phyloP scores from a whole-genome alignment of 2,888 invertebrate genomes.

The Eurois occulta region DNA sequence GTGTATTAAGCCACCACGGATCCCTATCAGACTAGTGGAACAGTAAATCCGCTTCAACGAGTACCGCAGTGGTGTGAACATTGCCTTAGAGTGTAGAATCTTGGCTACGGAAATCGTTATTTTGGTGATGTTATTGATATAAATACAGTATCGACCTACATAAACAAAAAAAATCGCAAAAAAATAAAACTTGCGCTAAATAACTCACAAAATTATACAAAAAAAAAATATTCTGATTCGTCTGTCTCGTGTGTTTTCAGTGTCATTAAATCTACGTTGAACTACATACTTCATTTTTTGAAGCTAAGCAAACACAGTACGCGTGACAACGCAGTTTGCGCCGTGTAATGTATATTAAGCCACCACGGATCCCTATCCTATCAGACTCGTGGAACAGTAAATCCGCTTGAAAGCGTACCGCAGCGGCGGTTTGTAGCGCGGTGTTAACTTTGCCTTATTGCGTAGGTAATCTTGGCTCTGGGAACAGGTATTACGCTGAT shows the following conservation, averaged over 20 bases:
- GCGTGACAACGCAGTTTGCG: constrained; percentile 27
- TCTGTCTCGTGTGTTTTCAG: too few relatives aligned
- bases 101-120: neutral
- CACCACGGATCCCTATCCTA: constrained; percentile 33
- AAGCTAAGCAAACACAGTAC: constrained; percentile 9
- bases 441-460: constrained; percentile 16
- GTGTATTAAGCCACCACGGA: constrained; percentile 25
- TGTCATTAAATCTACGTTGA: too few relatives aligned
- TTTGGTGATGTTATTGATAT: neutral
- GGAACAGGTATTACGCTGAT: neutral
- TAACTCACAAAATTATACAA: too few relatives aligned
- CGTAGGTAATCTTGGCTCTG: neutral
- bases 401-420: constrained; percentile 21
- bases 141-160: neutral
- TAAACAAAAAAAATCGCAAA: too few relatives aligned
- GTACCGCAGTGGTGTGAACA: constrained; percentile 29
- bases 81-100: constrained; percentile 1
- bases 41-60: constrained; percentile 37
- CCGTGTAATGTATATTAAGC: too few relatives aligned
- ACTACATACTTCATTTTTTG: neutral
- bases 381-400: constrained; percentile 34
- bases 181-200: too few relatives aligned
- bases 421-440: constrained; percentile 28
- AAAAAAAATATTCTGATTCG: too few relatives aligned
- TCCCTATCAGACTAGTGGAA: constrained; percentile 26